A percentile compares a stretch with the other conserved stretches of the same genome.
Conservation (phyloP, 1,140 invertebrate genomes). For the Holcopasites calliopsidis region DNA sequence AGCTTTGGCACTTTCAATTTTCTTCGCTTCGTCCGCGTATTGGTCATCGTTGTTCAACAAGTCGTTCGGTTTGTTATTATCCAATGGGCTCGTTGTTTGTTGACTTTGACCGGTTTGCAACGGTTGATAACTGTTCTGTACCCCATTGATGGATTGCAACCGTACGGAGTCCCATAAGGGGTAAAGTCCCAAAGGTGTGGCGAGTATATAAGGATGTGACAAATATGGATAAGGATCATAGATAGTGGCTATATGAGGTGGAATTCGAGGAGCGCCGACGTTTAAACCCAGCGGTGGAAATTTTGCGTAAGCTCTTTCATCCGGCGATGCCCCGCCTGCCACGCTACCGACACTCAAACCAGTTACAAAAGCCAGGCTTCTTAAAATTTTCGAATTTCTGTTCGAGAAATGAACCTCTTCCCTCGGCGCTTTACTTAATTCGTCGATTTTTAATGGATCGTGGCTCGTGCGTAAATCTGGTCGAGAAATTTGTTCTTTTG, state of each 20-base stretch:
- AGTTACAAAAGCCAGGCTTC: conserved; percentile 69
- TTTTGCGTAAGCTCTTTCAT: conserved; percentile 29
- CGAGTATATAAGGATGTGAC: conserved; percentile 41
- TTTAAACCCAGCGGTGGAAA: conserved; percentile 27
- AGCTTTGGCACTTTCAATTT: conserved; percentile 16
- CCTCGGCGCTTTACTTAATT: background rate
- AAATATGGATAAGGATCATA: conserved; percentile 64
- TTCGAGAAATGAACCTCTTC: background rate
- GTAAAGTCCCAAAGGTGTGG: conserved; percentile 17
- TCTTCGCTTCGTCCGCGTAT: conserved; percentile 37
- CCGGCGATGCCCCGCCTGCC: conserved; percentile 43
- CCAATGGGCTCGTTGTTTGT: conserved; percentile 18
- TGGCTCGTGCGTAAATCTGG: background rate
- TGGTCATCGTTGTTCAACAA: conserved; percentile 43
- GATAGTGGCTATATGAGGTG: conserved; percentile 64
- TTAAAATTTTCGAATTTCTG: conserved; percentile 62
- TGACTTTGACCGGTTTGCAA: background rate
- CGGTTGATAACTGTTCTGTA: conserved; percentile 20
- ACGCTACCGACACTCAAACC: conserved; percentile 65
- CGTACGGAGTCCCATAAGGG: conserved; percentile 25
- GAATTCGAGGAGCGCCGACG: conserved; percentile 15
- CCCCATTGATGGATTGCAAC: conserved; percentile 23
- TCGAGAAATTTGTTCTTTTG: background rate
- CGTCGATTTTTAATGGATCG: background rate
- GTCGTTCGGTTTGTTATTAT: conserved; percentile 2